phyloP scores from a whole-genome alignment of 1,140 invertebrate species.

The Apis cerana region DNA sequence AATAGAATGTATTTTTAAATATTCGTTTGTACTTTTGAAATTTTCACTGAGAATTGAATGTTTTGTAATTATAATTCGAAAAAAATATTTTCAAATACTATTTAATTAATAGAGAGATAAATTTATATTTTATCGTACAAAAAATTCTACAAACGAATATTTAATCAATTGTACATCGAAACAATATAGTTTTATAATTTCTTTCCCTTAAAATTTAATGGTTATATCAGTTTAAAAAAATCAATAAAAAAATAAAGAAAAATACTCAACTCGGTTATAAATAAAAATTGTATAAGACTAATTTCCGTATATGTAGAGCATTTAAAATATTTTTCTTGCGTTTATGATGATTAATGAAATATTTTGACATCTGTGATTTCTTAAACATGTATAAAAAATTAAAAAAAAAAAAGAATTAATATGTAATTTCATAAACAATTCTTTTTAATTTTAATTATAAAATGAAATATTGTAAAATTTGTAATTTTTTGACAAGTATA shows the following conservation, averaged over 20 bases:
- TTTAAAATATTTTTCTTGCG: slow-evolving; percentile 41
- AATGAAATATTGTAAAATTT: background rate
- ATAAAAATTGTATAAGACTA: slow-evolving; percentile 45
- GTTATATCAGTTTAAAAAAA: background rate
- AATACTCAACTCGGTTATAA: slow-evolving; percentile 35
- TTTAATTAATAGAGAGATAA: background rate
- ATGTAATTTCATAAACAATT: background rate
- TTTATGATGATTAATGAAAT: slow-evolving; percentile 33
- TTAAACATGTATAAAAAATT: background rate
- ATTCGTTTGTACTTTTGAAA: slow-evolving; percentile 32
- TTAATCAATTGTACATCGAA: slow-evolving; percentile 32
- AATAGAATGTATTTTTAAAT: slow-evolving; percentile 35
- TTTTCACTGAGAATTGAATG: background rate
- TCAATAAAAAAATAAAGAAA: background rate
- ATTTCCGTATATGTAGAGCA: background rate
- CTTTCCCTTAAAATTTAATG: background rate
- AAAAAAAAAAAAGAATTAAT: background rate
- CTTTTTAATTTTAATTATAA: background rate
- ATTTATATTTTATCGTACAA: background rate
- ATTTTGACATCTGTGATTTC: slow-evolving; percentile 37
- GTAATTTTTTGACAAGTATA: background rate
- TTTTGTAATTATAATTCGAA: slow-evolving; percentile 1
- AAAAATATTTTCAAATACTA: slow-evolving; percentile 18
- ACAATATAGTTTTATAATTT: background rate
- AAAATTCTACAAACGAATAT: slow-evolving; percentile 39